phyloP scores from a whole-genome alignment of 2,888 invertebrate genomes.

The Leptinotarsa haldemani region DNA sequence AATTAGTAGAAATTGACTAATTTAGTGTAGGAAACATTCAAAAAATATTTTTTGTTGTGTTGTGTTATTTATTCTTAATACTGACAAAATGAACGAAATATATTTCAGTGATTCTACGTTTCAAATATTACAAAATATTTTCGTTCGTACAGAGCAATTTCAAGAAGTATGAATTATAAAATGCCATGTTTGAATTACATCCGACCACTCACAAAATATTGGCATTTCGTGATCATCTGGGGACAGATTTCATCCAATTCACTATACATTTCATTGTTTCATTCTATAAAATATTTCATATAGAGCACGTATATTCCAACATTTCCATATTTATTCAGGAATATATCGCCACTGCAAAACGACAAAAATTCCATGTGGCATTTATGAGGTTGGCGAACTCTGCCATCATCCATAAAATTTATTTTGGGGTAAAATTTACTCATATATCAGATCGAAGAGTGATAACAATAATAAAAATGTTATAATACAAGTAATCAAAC shows the following conservation, averaged over 20 bases:
- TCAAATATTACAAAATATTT: background rate
- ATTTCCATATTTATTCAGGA: background rate
- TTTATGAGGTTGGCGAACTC: background rate
- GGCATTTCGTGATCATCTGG: conserved; percentile 8
- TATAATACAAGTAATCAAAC: no score
- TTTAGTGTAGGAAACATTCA: no score
- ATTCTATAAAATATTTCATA: background rate
- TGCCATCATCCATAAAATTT: no score
- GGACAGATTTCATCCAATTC: background rate
- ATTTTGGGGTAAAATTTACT: no score
- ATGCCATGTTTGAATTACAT: conserved; percentile 6
- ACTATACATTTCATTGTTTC: conserved; percentile 8
- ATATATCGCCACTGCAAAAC: background rate
- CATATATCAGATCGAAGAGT: no score
- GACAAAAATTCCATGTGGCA: background rate
- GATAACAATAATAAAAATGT: no score
- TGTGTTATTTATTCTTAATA: no score
- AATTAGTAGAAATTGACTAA: no score
- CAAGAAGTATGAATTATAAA: background rate
- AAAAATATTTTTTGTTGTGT: no score
- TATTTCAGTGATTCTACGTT: background rate
- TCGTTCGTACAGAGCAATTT: background rate
- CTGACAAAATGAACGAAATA: background rate
- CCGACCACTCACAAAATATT: conserved; percentile 8
- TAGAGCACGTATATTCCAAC: background rate